phyloP scores from a whole-genome alignment of 2,113 vertebrate genomes.

The Odontophorus gujanensis region DNA sequence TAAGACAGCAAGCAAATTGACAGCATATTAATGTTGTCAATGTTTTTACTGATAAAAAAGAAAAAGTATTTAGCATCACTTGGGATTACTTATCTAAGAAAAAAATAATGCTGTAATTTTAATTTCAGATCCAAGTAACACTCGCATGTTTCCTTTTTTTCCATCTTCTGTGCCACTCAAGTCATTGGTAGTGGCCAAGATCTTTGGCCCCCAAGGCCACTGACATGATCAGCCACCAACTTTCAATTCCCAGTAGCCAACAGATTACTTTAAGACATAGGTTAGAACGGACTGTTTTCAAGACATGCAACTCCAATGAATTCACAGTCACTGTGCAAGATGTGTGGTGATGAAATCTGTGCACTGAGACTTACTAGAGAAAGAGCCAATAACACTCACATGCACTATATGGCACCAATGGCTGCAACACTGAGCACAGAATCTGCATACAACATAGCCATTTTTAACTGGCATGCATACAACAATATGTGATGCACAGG shows the following conservation, averaged over 20 bases:
- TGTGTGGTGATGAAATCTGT: slow-evolving; percentile 69
- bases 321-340: slow-evolving; percentile 76
- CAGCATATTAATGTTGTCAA: neutral
- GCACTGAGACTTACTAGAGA: slow-evolving; percentile 51
- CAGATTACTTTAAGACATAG: neutral
- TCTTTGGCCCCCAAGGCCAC: neutral
- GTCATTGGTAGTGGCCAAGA: neutral
- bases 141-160: neutral
- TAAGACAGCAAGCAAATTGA: neutral
- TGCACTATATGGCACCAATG: neutral
- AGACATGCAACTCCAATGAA: slow-evolving; percentile 7
- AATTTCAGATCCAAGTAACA: neutral
- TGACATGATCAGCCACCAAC: neutral
- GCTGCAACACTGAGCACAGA: neutral
- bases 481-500: neutral
- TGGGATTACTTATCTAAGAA: neutral
- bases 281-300: neutral
- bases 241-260: neutral
- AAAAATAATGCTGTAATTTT: neutral
- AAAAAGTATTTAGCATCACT: neutral
- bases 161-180: neutral
- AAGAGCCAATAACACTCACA: slow-evolving; percentile 55
- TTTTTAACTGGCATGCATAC: neutral
- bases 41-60: neutral
- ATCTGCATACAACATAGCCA: neutral